Evolutionary conservation across 2,888 invertebrate genomes (phyloP).

Genomic region (Perizoma flavofasciatum): DNA sequence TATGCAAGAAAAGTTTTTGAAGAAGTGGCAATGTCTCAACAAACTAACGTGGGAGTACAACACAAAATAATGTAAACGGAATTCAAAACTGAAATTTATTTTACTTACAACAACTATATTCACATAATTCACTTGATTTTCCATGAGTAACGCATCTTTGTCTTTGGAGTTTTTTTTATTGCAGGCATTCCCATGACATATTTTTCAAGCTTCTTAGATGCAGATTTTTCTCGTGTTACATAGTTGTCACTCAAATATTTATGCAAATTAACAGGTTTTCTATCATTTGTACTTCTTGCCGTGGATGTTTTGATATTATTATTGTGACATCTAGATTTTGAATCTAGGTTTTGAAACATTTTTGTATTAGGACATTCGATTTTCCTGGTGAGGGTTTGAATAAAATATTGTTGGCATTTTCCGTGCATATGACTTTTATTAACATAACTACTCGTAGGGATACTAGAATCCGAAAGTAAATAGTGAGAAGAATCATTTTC

Average conservation of each 20-base stretch:
- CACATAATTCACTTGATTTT: background rate
- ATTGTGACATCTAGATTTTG: background rate
- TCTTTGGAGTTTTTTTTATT: background rate
- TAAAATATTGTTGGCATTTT: slow-evolving; percentile 16
- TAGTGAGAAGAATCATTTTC: slow-evolving; percentile 9
- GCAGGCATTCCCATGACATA: slow-evolving; percentile 1
- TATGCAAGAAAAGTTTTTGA: slow-evolving; percentile 12
- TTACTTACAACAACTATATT: slow-evolving; percentile 4
- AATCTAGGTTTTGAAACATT: slow-evolving; percentile 1
- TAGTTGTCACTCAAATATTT: slow-evolving; percentile 12
- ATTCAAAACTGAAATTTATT: slow-evolving; percentile 8
- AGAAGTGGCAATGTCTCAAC: slow-evolving; percentile 9
- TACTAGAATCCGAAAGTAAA: slow-evolving; percentile 17
- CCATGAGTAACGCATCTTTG: background rate
- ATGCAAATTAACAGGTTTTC: slow-evolving; percentile 5
- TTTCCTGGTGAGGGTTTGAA: slow-evolving; percentile 13
- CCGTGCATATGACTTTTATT: slow-evolving; percentile 2
- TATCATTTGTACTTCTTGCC: background rate
- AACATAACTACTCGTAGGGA: background rate
- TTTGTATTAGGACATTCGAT: background rate
- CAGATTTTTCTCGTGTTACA: background rate
- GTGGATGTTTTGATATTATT: slow-evolving; percentile 2
- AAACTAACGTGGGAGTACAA: slow-evolving; percentile 70
- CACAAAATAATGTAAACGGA: slow-evolving; percentile 39
- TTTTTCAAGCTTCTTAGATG: slow-evolving; percentile 3